Base-by-base conservation (phyloP, 2,888 invertebrate genomes). In the Carpatolechia fugitivella region DNA sequence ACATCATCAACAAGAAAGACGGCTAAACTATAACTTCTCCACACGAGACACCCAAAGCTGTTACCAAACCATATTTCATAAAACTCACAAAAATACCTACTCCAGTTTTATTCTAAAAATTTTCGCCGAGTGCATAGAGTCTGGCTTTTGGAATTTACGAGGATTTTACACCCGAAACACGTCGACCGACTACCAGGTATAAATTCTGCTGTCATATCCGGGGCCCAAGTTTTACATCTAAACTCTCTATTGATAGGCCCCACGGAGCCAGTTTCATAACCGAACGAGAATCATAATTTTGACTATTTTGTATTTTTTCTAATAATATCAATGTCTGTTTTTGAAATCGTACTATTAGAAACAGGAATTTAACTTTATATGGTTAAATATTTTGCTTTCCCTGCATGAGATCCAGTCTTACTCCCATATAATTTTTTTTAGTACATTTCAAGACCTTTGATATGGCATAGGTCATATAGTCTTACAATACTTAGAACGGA, bases 161-260 rank as follows among this genome's bases (percentile, higher is more conserved):
- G 54, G 47, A 53, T 59, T 57, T 52, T 52, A 56, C 48, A 48
- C 41, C 56, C 53, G 56, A 57, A 57, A 55, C 54, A 55, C 54
- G 57, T 55, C 52, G 50, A 46, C 52, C 35, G 58, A 58, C 56
- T 60, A n/a, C 35, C 52, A 61, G 59, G 58, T 63, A 72, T 74
- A 74, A 74, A 74, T 72, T 64, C 62, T 49, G 52, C 65, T 70
- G 72, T 70, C 74, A 74, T 68, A 65, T 64, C 60, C 63, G 56
- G 57, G 49, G 52, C 60, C 58, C 50, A 63, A 67, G 63, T 65
- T 68, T 60, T 52, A 60, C 57, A 57, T 60, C 57, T 29, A 60
- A 58, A 60, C 57, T 57, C 54, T 54, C 41, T 47, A 62, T 62
- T 62, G 60, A 62, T 62, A 58, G 57, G 56, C 56, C 48, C 38